phyloP scores from a whole-genome alignment of 2,113 vertebrate species.

The Tachuris rubrigastra region DNA sequence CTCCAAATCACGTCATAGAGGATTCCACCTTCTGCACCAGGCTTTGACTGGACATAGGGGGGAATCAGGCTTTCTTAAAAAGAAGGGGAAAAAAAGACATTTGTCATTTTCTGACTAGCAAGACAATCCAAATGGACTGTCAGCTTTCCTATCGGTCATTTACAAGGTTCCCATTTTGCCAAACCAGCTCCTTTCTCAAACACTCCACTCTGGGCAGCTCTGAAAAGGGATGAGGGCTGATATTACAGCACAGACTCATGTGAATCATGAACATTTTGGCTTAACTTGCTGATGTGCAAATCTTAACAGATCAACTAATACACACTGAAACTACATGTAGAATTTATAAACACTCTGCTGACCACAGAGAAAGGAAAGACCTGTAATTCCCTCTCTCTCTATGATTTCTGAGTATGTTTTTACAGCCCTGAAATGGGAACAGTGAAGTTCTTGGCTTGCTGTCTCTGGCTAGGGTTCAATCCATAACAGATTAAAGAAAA shows the following conservation, averaged over 20 bases:
- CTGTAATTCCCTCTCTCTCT: neutral
- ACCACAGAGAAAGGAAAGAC: slow-evolving; percentile 11
- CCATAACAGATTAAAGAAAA: slow-evolving; percentile 33
- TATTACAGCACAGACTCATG: neutral
- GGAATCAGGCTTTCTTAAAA: neutral
- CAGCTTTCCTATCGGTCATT: neutral
- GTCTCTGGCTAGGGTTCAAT: neutral
- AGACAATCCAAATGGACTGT: neutral
- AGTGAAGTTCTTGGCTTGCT: slow-evolving; percentile 37
- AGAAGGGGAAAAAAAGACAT: neutral
- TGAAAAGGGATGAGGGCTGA: neutral
- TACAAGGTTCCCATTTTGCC: neutral
- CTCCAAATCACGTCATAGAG: neutral
- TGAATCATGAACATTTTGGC: neutral
- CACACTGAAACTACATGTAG: neutral
- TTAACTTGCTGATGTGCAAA: neutral
- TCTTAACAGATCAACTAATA: neutral
- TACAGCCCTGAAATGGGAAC: slow-evolving; percentile 10
- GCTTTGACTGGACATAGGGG: neutral
- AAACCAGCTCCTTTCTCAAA: slow-evolving; percentile 3
- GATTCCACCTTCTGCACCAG: slow-evolving; percentile 54
- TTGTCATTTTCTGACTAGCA: neutral
- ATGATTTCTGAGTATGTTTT: slow-evolving; percentile 6
- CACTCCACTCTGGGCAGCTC: slow-evolving; percentile 5
- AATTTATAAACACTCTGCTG: slow-evolving; percentile 7